Conservation (phyloP, 2,888 invertebrate genomes). For the Drosophila melanosoma region DNA sequence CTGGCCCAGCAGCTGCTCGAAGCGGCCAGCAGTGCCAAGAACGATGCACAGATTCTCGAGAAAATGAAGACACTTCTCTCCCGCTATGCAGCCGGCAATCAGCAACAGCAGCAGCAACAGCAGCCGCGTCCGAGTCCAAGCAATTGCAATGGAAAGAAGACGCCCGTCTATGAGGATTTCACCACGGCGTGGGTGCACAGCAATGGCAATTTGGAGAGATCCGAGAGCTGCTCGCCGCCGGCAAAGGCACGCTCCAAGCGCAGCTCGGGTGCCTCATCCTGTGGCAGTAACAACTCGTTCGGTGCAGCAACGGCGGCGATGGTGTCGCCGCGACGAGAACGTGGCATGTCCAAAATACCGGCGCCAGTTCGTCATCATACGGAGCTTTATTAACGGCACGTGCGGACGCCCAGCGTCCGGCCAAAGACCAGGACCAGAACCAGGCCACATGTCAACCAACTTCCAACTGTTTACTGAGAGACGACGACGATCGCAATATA, state of each 20-base stretch:
- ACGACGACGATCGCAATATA: constrained; percentile 3
- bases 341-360: constrained; percentile 84
- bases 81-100: constrained; percentile 86
- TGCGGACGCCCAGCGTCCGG: constrained; percentile 66
- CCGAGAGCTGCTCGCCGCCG: constrained; percentile 86
- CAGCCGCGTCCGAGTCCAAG: constrained; percentile 14
- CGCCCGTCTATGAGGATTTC: constrained; percentile 88
- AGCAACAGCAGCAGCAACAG: constrained; percentile 38
- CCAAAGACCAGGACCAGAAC: constrained; percentile 30
- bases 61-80: constrained; percentile 90
- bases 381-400: constrained; percentile 83
- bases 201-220: constrained; percentile 88
- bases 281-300: constrained; percentile 82
- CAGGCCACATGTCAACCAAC: constrained; percentile 38
- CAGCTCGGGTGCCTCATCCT: constrained; percentile 84
- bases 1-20: constrained; percentile 90
- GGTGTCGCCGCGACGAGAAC: constrained; percentile 83
- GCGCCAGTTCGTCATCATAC: constrained; percentile 84
- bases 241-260: constrained; percentile 83
- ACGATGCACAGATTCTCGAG: constrained; percentile 90
- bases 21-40: constrained; percentile 89
- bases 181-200: constrained; percentile 91
- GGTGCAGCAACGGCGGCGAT: constrained; percentile 34
- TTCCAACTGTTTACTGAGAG: constrained; percentile 60
- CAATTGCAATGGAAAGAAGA: constrained; percentile 71